Conservation (phyloP, 1,140 invertebrate genomes). For the Thalassaphorura encarpata region DNA sequence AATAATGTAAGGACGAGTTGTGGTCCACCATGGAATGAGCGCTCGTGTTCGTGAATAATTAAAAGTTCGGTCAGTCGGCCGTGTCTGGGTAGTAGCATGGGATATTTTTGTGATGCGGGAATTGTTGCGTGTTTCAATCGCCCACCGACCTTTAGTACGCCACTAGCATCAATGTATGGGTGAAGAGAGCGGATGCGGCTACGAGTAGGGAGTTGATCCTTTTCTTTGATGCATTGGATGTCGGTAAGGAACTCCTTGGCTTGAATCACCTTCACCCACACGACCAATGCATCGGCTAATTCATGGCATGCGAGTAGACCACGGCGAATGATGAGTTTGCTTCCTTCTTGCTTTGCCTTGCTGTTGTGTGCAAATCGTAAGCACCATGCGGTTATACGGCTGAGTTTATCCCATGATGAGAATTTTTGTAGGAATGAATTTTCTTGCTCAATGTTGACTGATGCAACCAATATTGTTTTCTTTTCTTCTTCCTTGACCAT, state of each 20-base stretch:
- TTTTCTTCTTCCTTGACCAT: background rate
- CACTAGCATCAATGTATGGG: constrained; percentile 37
- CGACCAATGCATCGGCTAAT: background rate
- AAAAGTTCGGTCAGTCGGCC: background rate
- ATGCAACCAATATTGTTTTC: background rate
- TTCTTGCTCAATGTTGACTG: background rate
- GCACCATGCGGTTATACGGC: background rate
- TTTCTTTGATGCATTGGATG: background rate
- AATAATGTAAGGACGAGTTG: background rate
- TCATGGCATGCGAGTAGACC: background rate
- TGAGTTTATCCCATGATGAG: background rate
- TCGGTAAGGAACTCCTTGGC: background rate
- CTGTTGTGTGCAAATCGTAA: background rate
- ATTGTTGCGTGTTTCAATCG: constrained; percentile 33
- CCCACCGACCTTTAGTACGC: constrained; percentile 38
- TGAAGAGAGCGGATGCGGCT: constrained; percentile 10
- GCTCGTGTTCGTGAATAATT: background rate
- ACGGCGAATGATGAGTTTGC: background rate
- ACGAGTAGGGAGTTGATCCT: background rate
- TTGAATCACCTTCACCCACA: background rate
- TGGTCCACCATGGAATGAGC: background rate
- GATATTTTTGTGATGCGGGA: constrained; percentile 31
- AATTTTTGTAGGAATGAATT: background rate
- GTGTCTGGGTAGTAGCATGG: constrained; percentile 33
- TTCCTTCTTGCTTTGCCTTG: too few species aligned